Evolutionary conservation across 2,797 vertebrate genomes (phyloP).

Genomic region (Gallinago solitaria): DNA sequence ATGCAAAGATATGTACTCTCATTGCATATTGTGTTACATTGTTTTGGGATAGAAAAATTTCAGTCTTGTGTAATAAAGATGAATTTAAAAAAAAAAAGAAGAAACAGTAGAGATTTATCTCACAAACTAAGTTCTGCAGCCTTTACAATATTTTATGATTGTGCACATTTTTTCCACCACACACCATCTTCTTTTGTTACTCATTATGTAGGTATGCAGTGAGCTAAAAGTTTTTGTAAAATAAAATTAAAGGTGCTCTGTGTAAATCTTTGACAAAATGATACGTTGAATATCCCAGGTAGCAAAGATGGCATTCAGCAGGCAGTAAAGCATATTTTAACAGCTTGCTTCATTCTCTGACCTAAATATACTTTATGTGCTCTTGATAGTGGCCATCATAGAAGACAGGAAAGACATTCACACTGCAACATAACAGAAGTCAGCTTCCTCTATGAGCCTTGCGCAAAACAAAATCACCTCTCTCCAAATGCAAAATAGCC

Average conservation of each 20-base stretch:
- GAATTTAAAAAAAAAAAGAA: not conserved
- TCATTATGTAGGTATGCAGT: not conserved
- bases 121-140: not conserved
- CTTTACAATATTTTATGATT: not conserved
- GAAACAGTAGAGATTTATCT: not conserved
- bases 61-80: not conserved
- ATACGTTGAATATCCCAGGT: rapidly evolving
- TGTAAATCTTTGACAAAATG: not conserved
- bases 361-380: not conserved
- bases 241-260: not conserved
- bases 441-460: not conserved
- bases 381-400: not conserved
- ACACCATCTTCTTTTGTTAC: not conserved
- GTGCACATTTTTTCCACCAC: not conserved
- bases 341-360: not conserved
- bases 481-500: not conserved
- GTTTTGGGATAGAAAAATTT: not conserved
- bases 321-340: not conserved
- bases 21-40: not conserved
- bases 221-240: not conserved
- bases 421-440: not conserved
- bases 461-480: not conserved
- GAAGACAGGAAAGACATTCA: not conserved
- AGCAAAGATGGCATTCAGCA: not conserved
- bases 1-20: not conserved